These are phyloP conservation scores for Tiliacea aurago DNA, from an alignment of 2,888 invertebrate species.

Conservation along the genomic window DNA sequence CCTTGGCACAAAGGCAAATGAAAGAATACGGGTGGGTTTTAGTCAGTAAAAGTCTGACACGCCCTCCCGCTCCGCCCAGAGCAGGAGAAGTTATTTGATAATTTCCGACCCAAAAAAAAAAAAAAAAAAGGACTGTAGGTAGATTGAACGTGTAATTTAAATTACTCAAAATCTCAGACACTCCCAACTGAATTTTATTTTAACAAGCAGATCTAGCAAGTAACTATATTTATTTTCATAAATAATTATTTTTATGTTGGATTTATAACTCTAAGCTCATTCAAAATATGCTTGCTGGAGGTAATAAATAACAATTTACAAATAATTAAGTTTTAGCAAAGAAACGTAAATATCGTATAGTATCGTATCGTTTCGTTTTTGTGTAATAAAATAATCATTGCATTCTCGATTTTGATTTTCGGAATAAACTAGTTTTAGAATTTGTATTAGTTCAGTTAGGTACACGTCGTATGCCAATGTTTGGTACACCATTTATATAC, in stretches of 20 bases:
- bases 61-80: too few relatives aligned
- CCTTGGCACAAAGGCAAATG: too few relatives aligned
- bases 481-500: background rate
- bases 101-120: too few relatives aligned
- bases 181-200: background rate
- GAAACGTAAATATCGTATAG: background rate
- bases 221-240: background rate
- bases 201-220: background rate
- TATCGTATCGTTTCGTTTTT: background rate
- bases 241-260: too few relatives aligned
- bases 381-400: background rate
- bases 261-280: background rate
- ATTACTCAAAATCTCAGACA: background rate
- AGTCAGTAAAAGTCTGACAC: too few relatives aligned
- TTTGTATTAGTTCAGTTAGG: background rate
- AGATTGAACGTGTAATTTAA: background rate
- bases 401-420: background rate
- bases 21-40: too few relatives aligned
- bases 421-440: background rate
- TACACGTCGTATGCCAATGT: background rate
- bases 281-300: background rate
- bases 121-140: too few relatives aligned
- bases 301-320: background rate
- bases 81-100: too few relatives aligned
- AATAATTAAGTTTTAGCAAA: background rate